These are phyloP conservation scores for Catamblyrhynchus diadema DNA, from an alignment of 2,797 vertebrate genomes.

Conservation along the genomic window DNA sequence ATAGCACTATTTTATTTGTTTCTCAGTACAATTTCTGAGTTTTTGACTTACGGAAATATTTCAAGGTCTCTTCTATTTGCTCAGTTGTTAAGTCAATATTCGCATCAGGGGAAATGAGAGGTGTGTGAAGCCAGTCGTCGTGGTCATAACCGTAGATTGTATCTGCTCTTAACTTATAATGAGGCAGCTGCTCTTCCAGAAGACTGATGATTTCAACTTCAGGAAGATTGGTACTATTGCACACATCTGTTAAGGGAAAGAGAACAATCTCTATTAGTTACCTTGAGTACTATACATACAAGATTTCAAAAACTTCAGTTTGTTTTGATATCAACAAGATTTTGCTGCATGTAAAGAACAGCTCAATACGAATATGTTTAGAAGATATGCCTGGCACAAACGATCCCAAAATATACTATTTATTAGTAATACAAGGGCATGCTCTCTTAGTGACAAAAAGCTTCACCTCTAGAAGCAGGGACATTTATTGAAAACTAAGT, in stretches of 20 bases:
- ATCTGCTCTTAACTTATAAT: constrained; percentile 96
- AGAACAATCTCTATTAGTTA: neutral
- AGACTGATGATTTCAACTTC: constrained; percentile 99
- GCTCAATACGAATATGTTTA: neutral
- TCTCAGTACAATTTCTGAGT: neutral
- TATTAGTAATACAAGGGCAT: neutral
- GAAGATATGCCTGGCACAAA: neutral
- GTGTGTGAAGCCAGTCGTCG: constrained; percentile 98
- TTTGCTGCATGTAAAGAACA: neutral
- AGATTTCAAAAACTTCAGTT: neutral
- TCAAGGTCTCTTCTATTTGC: constrained; percentile 97
- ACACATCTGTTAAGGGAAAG: constrained; percentile 86
- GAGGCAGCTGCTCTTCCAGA: constrained; percentile 95
- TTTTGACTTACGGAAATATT: constrained; percentile 93
- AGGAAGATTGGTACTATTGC: constrained; percentile 95
- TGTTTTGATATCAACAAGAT: neutral
- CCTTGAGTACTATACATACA: neutral
- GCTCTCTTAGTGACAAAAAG: neutral
- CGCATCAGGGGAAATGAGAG: constrained; percentile 87
- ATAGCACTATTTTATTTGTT: neutral
- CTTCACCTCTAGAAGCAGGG: neutral
- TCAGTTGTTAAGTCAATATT: constrained; percentile 91
- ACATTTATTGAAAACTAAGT: neutral
- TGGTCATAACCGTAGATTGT: constrained; percentile 97
- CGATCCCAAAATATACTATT: neutral